phyloP scores from a whole-genome alignment of 2,888 invertebrate species.

The Protophormia terraenovae region DNA sequence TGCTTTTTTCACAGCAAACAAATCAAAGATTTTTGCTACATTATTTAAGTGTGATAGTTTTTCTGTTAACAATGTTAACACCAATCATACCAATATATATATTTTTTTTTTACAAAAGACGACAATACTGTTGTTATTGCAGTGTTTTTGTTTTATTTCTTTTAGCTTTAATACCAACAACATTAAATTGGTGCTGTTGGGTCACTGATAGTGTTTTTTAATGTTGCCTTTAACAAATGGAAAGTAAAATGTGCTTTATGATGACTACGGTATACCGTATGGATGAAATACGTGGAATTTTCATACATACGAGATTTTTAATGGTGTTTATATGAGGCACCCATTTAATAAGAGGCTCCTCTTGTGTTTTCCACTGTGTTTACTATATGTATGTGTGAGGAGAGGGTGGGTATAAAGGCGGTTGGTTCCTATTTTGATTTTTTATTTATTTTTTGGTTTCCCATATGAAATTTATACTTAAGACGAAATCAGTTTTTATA shows the following conservation, averaged over 20 bases:
- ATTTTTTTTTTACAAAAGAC: constrained; percentile 19
- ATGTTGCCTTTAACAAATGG: constrained; percentile 47
- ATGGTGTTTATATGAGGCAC: constrained; percentile 63
- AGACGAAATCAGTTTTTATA: constrained; percentile 42
- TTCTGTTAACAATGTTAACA: constrained; percentile 62
- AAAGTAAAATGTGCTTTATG: constrained; percentile 59
- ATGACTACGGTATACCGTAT: constrained; percentile 43
- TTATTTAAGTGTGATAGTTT: constrained; percentile 42
- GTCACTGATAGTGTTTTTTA: constrained; percentile 52
- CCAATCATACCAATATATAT: constrained; percentile 46
- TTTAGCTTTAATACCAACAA: constrained; percentile 16
- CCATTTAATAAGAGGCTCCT: constrained; percentile 61
- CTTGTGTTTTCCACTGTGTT: constrained; percentile 7
- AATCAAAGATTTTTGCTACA: constrained; percentile 41
- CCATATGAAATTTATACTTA: constrained; percentile 36
- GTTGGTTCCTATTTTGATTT: constrained; percentile 14
- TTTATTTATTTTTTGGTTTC: constrained; percentile 12
- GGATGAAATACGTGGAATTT: constrained; percentile 47
- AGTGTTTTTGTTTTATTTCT: not conserved
- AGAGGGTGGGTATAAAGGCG: constrained; percentile 52
- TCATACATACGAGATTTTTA: constrained; percentile 19
- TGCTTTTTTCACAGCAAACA: constrained; percentile 26
- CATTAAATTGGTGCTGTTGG: constrained; percentile 51
- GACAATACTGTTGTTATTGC: constrained; percentile 25
- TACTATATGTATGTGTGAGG: not conserved